Evolutionary conservation across 2,888 invertebrate genomes (phyloP).

Genomic region (Cheilosia soror): DNA sequence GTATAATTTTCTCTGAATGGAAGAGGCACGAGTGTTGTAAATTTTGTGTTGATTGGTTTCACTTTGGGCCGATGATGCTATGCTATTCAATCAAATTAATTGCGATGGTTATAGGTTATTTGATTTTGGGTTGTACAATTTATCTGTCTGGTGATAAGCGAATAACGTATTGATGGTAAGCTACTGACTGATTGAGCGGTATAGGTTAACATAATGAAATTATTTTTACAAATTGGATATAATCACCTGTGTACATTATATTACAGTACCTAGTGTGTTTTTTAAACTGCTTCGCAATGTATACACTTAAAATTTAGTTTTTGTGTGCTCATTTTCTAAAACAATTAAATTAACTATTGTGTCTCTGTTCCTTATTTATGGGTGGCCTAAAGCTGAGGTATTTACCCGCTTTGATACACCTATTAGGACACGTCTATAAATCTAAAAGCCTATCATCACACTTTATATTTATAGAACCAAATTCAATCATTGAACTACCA

Average conservation of each 20-base stretch:
- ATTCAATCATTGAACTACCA: too few relatives aligned
- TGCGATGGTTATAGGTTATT: constrained; percentile 47
- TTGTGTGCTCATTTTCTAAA: too few relatives aligned
- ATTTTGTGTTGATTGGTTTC: constrained; percentile 54
- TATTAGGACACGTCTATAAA: too few relatives aligned
- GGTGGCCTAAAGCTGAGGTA: too few relatives aligned
- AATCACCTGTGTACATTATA: neutral
- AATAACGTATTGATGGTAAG: constrained; percentile 6
- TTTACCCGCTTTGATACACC: too few relatives aligned
- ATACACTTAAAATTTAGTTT: too few relatives aligned
- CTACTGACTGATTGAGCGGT: neutral
- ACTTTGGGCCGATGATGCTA: constrained; percentile 27
- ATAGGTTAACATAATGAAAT: neutral
- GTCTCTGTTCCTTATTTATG: too few relatives aligned
- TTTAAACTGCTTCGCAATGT: neutral
- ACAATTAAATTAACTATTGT: too few relatives aligned
- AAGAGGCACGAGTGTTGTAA: constrained; percentile 36
- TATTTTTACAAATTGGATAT: neutral
- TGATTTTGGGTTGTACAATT: constrained; percentile 29
- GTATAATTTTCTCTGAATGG: constrained; percentile 16
- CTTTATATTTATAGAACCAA: too few relatives aligned
- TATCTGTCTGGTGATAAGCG: constrained; percentile 38
- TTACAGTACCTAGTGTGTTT: neutral
- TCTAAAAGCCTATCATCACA: too few relatives aligned
- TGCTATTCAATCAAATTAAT: constrained; percentile 56